phyloP scores from a whole-genome alignment of 2,113 vertebrate species.

The Ictidomys tridecemlineatus region DNA sequence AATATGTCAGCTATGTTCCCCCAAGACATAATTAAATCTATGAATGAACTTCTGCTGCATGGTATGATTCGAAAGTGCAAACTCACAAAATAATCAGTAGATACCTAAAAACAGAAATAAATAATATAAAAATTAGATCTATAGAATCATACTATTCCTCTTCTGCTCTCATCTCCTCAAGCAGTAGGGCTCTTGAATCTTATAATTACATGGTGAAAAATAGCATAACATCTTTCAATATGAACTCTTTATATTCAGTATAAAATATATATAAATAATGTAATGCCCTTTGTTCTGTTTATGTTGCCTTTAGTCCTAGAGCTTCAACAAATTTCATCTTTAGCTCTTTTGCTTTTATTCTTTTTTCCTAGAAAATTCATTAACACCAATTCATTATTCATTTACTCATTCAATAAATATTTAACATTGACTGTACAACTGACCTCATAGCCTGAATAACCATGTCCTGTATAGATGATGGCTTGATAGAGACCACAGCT shows the following conservation, averaged over 20 bases:
- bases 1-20: background rate
- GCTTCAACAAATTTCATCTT: background rate
- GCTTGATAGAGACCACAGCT: background rate
- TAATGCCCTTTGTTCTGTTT: background rate
- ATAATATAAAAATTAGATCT: background rate
- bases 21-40: background rate
- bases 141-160: background rate
- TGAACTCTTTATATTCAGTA: background rate
- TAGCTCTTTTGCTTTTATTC: background rate
- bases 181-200: background rate
- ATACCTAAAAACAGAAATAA: constrained; percentile 39
- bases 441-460: background rate
- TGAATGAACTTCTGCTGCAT: background rate
- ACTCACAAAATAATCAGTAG: background rate
- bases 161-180: background rate
- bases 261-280: constrained; percentile 4
- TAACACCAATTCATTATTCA: background rate
- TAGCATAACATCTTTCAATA: background rate
- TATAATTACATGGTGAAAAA: background rate
- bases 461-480: background rate
- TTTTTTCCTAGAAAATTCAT: constrained; percentile 48
- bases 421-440: background rate
- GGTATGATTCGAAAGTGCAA: background rate
- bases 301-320: background rate
- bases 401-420: background rate